Evolutionary conservation across 2,113 vertebrate genomes (phyloP).

Genomic region (Nettapus auritus): DNA sequence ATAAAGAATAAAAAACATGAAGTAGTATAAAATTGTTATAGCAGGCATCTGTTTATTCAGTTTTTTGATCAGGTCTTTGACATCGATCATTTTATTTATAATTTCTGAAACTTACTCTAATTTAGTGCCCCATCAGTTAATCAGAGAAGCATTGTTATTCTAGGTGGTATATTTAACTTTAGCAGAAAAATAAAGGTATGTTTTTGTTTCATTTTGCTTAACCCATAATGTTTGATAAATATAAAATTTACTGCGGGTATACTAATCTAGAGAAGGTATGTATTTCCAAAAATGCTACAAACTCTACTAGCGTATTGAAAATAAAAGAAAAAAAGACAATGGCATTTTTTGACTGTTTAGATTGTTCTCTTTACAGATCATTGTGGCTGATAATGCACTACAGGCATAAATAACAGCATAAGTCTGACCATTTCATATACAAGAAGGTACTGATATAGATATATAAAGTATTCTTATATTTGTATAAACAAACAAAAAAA

Average conservation of each 20-base stretch:
- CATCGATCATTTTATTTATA: neutral
- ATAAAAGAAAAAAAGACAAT: neutral
- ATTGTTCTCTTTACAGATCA: neutral
- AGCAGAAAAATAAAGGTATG: neutral
- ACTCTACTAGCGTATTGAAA: neutral
- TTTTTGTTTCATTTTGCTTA: neutral
- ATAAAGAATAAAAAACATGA: neutral
- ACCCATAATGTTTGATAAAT: neutral
- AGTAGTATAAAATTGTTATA: neutral
- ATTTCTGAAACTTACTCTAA: neutral
- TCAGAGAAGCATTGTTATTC: neutral
- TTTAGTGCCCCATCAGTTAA: neutral
- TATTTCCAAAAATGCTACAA: neutral
- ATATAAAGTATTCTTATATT: neutral
- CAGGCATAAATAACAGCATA: neutral
- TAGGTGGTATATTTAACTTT: neutral
- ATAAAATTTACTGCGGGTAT: neutral
- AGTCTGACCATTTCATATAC: neutral
- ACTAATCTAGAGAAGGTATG: rapidly evolving
- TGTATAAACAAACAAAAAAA: neutral
- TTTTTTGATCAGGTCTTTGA: neutral
- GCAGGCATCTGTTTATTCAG: rapidly evolving
- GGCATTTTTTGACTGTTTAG: neutral
- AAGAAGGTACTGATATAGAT: neutral
- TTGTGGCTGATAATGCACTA: neutral